Evolutionary conservation across 2,888 invertebrate species (phyloP).

Genomic region (Tenthredo scrophulariae): DNA sequence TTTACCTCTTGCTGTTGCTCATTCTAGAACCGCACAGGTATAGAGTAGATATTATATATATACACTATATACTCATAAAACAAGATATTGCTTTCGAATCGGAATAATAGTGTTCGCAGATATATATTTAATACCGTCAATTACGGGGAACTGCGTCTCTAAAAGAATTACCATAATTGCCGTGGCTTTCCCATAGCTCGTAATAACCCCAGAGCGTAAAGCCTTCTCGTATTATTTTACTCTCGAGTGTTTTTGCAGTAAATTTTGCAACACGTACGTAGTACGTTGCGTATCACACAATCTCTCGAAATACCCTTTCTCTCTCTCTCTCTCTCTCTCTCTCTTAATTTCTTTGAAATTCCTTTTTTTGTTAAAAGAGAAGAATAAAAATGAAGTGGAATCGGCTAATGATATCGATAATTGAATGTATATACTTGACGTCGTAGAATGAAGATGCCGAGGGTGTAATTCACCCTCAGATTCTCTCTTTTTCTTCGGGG

Average conservation of each 20-base stretch:
- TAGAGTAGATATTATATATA: not conserved
- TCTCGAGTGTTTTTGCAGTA: not conserved
- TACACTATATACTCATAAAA: conserved; percentile 4
- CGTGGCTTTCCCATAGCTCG: conserved; percentile 3
- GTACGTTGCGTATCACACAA: no score
- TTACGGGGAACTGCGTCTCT: conserved; percentile 26
- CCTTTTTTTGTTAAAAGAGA: not conserved
- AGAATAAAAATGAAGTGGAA: not conserved
- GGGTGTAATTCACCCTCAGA: not conserved
- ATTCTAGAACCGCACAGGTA: not conserved
- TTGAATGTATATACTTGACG: not conserved
- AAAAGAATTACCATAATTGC: conserved; percentile 50
- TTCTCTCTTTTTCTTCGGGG: not conserved
- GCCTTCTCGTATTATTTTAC: not conserved
- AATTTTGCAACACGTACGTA: no score
- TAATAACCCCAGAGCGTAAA: not conserved
- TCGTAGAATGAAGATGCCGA: not conserved
- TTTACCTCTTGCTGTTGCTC: not conserved
- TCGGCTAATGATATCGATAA: not conserved
- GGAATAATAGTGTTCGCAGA: conserved; percentile 5
- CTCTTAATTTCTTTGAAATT: not conserved
- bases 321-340: no score
- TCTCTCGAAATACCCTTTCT: not conserved
- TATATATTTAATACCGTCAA: conserved; percentile 43
- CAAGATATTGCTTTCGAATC: conserved; percentile 48